phyloP scores from a whole-genome alignment of 2,888 invertebrate species.

The Lepidonotus clava region DNA sequence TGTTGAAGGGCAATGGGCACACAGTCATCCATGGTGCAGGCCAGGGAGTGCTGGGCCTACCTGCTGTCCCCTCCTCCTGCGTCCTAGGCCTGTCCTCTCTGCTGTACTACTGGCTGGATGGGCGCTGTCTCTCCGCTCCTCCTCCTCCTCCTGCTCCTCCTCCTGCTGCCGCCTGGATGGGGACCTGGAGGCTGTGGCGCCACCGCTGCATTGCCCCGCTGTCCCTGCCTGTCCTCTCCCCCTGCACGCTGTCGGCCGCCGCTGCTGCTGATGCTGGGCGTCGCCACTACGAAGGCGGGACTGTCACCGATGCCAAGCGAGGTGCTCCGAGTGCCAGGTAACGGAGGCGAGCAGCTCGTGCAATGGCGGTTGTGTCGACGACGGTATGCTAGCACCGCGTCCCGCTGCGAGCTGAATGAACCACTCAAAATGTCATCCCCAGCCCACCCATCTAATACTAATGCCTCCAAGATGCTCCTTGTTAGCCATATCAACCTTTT shows the following conservation, averaged over 20 bases:
- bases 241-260: background rate
- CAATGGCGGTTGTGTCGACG: constrained; percentile 10
- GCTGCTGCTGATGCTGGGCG: background rate
- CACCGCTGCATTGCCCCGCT: constrained; percentile 16
- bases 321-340: background rate
- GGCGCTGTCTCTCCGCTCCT: too few species aligned
- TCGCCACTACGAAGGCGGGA: background rate
- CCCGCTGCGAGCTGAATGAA: too few species aligned
- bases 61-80: background rate
- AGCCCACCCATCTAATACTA: too few species aligned
- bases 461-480: too few species aligned
- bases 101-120: background rate
- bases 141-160: background rate
- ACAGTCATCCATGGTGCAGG: too few species aligned
- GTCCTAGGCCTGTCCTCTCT: background rate
- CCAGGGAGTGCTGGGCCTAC: too few species aligned
- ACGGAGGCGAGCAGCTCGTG: background rate
- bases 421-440: too few species aligned
- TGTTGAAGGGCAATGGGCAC: too few species aligned
- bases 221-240: background rate
- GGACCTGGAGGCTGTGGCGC: constrained; percentile 26
- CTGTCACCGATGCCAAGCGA: background rate
- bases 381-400: too few species aligned
- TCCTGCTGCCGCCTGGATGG: constrained; percentile 5
- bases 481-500: too few species aligned